Evolutionary conservation across 2,888 invertebrate species (phyloP).

Genomic region (Pterostichus madidus): DNA sequence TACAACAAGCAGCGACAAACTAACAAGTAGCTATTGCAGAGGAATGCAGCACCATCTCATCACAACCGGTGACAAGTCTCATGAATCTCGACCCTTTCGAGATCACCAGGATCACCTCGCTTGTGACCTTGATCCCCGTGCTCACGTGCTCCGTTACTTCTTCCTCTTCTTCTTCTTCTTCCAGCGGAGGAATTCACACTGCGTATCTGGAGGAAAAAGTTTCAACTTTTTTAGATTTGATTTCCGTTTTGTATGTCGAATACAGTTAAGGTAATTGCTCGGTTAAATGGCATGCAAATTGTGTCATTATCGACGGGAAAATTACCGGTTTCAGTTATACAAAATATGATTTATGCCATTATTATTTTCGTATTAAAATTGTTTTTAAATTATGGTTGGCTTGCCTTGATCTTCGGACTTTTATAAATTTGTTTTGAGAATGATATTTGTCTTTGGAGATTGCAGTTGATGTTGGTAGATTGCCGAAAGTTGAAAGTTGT

Average conservation of each 20-base stretch:
- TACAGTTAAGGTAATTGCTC: slow-evolving; percentile 51
- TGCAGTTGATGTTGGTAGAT: too few species aligned
- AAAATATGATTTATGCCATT: slow-evolving; percentile 43
- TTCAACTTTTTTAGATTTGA: slow-evolving; percentile 30
- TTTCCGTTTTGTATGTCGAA: slow-evolving; percentile 50
- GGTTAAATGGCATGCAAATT: slow-evolving; percentile 48
- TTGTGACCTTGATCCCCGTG: slow-evolving; percentile 18
- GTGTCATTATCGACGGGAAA: slow-evolving; percentile 53
- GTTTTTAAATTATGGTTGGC: too few species aligned
- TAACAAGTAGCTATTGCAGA: too few species aligned
- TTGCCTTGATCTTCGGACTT: slow-evolving; percentile 11
- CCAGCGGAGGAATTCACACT: slow-evolving; percentile 12
- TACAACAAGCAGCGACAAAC: too few species aligned
- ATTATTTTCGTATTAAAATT: too few species aligned
- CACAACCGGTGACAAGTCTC: slow-evolving; percentile 15
- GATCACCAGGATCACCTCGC: background rate
- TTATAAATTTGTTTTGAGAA: background rate
- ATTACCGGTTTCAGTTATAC: slow-evolving; percentile 48
- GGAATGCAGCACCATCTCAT: too few species aligned
- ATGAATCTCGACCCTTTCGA: background rate
- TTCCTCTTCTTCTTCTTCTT: slow-evolving; percentile 24
- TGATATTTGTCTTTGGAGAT: too few species aligned
- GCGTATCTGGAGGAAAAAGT: slow-evolving; percentile 36
- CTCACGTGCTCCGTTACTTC: slow-evolving; percentile 31
- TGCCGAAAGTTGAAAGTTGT: too few species aligned